These are phyloP conservation scores for Mesoclemmys tuberculata DNA, from an alignment of 2,113 vertebrate genomes.

Conservation along the genomic window DNA sequence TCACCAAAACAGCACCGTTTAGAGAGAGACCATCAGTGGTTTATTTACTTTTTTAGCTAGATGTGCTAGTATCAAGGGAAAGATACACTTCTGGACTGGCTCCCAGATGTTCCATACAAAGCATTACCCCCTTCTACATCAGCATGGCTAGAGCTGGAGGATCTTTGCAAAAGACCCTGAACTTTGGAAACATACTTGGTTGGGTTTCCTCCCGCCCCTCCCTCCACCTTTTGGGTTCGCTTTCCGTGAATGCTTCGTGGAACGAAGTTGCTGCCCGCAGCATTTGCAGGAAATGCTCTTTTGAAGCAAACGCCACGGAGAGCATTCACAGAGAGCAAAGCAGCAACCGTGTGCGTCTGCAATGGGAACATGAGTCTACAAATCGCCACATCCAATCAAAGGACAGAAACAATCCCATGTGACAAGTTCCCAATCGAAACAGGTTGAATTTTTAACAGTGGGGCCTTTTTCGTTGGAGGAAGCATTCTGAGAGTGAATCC, in stretches of 20 bases:
- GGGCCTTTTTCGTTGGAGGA: neutral
- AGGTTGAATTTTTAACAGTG: accelerated
- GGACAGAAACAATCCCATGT: neutral
- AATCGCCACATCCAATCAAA: neutral
- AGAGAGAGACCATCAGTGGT: neutral
- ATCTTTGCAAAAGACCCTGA: accelerated
- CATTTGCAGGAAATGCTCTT: accelerated
- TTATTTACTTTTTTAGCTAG: neutral
- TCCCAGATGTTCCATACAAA: neutral
- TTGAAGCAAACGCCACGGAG: neutral
- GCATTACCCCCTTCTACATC: neutral
- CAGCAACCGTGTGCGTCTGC: accelerated
- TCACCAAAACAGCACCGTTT: slow-evolving; percentile 10
- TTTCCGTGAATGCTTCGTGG: neutral
- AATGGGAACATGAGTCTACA: neutral
- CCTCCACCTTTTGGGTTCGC: too few relatives aligned
- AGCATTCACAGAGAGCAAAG: neutral
- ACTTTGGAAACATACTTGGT: accelerated
- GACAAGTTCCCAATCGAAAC: neutral
- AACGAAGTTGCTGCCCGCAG: neutral
- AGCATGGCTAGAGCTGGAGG: neutral
- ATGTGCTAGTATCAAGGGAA: accelerated
- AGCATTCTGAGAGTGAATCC: neutral
- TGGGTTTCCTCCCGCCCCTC: neutral
- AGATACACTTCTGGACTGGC: accelerated